These are phyloP conservation scores for Sus scrofa DNA, from an alignment of 2,113 vertebrate genomes.

Conservation along the genomic window T2T-Sscrofa CM000813.6:156770501-156771000, in stretches of 20 bases:
- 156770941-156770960: neutral
- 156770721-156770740: neutral
- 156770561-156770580: neutral
- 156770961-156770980: neutral
- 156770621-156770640: neutral
- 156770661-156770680: neutral
- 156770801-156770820: neutral
- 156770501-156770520: neutral
- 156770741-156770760: neutral
- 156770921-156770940: neutral
- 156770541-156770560: neutral
- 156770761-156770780: neutral
- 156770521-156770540: slow-evolving; percentile 4
- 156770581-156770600: neutral
- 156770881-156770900: neutral
- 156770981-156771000: neutral
- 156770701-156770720: neutral
- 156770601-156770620: neutral
- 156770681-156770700: neutral
- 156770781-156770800: neutral
- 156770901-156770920: neutral
- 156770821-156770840: neutral
- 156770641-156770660: neutral
- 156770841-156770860: neutral
- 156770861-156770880: neutral